phyloP scores from a whole-genome alignment of 2,113 vertebrate genomes.

The Osmerus mordax region DNA sequence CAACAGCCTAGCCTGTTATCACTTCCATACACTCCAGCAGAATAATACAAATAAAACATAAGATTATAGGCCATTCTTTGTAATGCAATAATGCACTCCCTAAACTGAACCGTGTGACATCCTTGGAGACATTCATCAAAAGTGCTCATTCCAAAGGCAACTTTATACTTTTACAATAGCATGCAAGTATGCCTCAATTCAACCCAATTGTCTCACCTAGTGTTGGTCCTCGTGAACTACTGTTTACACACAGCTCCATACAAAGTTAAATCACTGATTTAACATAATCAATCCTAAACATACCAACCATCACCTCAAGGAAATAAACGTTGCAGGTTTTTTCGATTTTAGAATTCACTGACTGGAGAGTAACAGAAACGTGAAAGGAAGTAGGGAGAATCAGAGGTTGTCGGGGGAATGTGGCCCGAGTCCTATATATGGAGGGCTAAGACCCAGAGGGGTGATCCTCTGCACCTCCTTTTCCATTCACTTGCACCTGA shows the following conservation, averaged over 20 bases:
- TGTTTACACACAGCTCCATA: neutral
- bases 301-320: neutral
- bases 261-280: neutral
- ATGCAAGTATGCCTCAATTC: neutral
- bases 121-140: neutral
- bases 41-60: no score
- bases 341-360: no score
- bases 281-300: neutral
- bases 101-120: no score
- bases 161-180: neutral
- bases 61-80: no score
- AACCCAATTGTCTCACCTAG: neutral
- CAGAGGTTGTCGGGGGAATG: conserved; percentile 15
- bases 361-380: neutral
- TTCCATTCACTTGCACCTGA: conserved; percentile 61
- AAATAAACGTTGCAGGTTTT: neutral
- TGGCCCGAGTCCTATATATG: conserved; percentile 15
- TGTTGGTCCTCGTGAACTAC: neutral
- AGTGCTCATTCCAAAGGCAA: neutral
- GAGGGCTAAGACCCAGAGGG: neutral
- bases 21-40: no score
- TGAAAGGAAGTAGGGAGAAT: neutral
- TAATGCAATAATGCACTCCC: no score
- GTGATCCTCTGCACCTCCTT: neutral
- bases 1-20: no score